Conservation (phyloP, 2,888 invertebrate genomes). For the Apotomis turbidana region DNA sequence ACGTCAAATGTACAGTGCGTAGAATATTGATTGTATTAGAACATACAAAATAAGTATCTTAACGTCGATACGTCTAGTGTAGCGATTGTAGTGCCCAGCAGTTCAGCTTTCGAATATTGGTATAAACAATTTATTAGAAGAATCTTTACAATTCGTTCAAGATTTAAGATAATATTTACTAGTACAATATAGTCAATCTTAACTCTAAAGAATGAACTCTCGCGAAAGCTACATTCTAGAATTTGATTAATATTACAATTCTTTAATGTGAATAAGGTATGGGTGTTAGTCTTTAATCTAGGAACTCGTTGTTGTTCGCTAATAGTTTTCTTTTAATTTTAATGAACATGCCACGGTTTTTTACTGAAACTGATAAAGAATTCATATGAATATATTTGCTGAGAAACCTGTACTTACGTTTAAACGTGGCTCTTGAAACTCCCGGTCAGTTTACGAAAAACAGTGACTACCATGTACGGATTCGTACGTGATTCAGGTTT, state of each 20-base stretch:
- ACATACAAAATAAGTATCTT: conserved; percentile 67
- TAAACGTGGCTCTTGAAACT: not conserved
- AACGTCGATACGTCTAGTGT: conserved; percentile 71
- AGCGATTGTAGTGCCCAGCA: conserved; percentile 70
- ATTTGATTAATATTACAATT: conserved; percentile 55
- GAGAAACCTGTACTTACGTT: not conserved
- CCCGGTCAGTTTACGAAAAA: conserved; percentile 40
- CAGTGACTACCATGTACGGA: conserved; percentile 59
- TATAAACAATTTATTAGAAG: conserved; percentile 64
- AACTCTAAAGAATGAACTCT: conserved; percentile 54
- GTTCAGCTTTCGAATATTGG: conserved; percentile 84
- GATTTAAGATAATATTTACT: conserved; percentile 65
- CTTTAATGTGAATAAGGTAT: conserved; percentile 73
- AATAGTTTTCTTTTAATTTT: conserved; percentile 52
- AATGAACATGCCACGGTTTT: conserved; percentile 18
- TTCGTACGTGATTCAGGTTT: conserved; percentile 62
- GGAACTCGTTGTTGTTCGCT: conserved; percentile 58
- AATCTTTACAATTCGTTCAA: conserved; percentile 70
- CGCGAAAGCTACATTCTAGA: conserved; percentile 60
- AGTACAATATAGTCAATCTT: conserved; percentile 61
- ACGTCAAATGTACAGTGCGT: conserved; percentile 60
- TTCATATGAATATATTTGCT: not conserved
- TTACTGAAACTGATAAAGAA: conserved; percentile 4
- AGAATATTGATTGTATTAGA: conserved; percentile 70
- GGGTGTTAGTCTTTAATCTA: conserved; percentile 71